phyloP scores from a whole-genome alignment of 2,797 vertebrate species.

The Argyrosomus regius region DNA sequence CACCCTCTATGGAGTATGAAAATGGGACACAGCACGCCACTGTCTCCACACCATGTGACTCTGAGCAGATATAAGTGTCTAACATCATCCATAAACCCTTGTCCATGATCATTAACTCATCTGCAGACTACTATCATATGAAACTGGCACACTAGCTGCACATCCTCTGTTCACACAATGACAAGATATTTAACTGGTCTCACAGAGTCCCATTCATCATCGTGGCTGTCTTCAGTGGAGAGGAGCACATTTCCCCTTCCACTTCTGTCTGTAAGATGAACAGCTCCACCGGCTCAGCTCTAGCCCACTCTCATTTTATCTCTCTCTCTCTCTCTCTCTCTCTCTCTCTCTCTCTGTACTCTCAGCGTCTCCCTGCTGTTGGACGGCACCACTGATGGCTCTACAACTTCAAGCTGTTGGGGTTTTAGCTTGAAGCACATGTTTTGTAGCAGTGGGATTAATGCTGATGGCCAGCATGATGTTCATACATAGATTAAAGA shows the following conservation, averaged over 20 bases:
- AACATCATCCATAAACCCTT: conserved; percentile 22
- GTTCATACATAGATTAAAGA: conserved; percentile 65
- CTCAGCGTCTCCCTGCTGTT: conserved; percentile 43
- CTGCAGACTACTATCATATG: conserved; percentile 40
- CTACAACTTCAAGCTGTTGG: conserved; percentile 52
- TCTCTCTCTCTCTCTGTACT: conserved; percentile 34
- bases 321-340: conserved; percentile 21
- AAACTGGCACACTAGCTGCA: conserved; percentile 38
- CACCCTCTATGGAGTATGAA: neutral
- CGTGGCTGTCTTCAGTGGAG: conserved; percentile 53
- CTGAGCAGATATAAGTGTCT: neutral
- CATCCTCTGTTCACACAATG: conserved; percentile 40
- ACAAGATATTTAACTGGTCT: conserved; percentile 67
- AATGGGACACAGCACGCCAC: neutral
- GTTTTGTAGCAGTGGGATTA: conserved; percentile 61
- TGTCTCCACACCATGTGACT: neutral
- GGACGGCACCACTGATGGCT: conserved; percentile 44
- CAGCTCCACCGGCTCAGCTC: conserved; percentile 46
- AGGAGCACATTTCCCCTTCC: conserved; percentile 62
- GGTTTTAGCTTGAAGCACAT: conserved; percentile 43
- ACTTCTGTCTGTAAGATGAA: conserved; percentile 65
- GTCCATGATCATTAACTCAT: conserved; percentile 52
- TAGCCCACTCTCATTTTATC: conserved; percentile 41
- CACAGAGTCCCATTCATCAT: conserved; percentile 64
- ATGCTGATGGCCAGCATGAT: conserved; percentile 55